Base-by-base conservation (phyloP, 30 jellyfish, hydroid and myxozoan genomes). In the Cassiopea andromeda region DNA sequence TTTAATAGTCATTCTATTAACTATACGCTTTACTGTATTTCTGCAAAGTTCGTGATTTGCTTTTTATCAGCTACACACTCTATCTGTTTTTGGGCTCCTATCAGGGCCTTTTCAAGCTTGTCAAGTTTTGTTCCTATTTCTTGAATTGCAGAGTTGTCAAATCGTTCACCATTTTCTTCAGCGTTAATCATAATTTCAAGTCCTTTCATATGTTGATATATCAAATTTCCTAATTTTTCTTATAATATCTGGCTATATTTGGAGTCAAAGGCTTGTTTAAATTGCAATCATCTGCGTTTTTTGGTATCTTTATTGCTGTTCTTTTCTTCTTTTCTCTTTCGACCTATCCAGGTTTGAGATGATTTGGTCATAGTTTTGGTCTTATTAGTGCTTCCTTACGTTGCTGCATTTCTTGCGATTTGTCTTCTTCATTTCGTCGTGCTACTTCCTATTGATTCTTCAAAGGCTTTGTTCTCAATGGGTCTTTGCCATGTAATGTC, bases 331-430 rank as follows among this genome's bases (percentile, higher is more conserved):
- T 18, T 70, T 70, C 6, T 70, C 48, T 46, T 70, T 13, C 48
- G 18, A 0, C 48, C 0, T 7, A 45, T 2, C 18, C 48, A 18
- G 79, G 79, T 70, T 70, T 70, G 46, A 10, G 9, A 70, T 70
- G 79, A 70, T 70, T 70, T 9, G 46, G 14, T 10, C 19, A 45
- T 15, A 70, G 45, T 46, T 70, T 8, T 2, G 44, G 8, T 70
- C 79, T 70, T 45, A 70, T 9, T 70, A 70, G 48, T 4, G 79
- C 79, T 70, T 70, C 79, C 46, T 44, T n/a, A 70, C 18, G 79
- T 46, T 70, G 79, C 79, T 45, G 18, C 45, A 70, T 70, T 70
- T 70, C 79, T 15, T 70, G 46, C 7, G 44, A 70, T 70, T 70
- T 70, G 79, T 10, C 18, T 46, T 70, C 45, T 70, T 70, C 1